These are phyloP conservation scores for Aurelia sp. DNA, from an alignment of 30 jellyfish, hydroid and myxozoan genomes.

Conservation along the genomic window DNA sequence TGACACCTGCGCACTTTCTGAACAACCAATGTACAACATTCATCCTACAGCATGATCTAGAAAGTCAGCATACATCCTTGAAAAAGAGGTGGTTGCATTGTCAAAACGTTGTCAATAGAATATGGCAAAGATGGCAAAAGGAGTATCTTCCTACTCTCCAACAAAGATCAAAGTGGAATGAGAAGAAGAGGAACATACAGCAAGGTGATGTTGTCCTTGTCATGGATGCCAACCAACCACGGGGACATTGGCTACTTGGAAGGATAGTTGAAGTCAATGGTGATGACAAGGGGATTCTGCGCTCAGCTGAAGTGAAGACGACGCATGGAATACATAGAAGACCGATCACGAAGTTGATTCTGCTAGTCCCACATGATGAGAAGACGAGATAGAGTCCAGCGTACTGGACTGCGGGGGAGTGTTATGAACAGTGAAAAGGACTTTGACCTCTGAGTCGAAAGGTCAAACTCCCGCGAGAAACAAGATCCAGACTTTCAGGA, in stretches of 20 bases:
- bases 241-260: conserved; percentile 39
- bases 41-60: conserved; percentile 20
- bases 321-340: conserved; percentile 9
- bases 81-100: too few relatives aligned
- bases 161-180: conserved; percentile 37
- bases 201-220: conserved; percentile 25
- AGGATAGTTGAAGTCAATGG: conserved; percentile 26
- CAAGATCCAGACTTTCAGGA: too few relatives aligned
- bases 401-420: conserved; percentile 54
- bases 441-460: too few relatives aligned
- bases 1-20: conserved; percentile 37
- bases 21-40: conserved; percentile 14
- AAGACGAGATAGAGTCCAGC: conserved; percentile 49
- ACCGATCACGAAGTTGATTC: conserved; percentile 32
- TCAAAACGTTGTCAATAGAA: conserved; percentile 14
- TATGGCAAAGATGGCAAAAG: neutral
- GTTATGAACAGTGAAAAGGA: neutral
- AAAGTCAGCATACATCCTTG: neutral
- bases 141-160: neutral
- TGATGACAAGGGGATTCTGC: conserved; percentile 38
- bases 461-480: too few relatives aligned
- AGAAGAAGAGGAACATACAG: conserved; percentile 34
- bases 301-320: conserved; percentile 29
- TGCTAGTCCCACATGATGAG: conserved; percentile 39
- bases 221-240: conserved; percentile 42